phyloP scores from a whole-genome alignment of 2,888 invertebrate genomes.

The Drosophila longiperda region DNA sequence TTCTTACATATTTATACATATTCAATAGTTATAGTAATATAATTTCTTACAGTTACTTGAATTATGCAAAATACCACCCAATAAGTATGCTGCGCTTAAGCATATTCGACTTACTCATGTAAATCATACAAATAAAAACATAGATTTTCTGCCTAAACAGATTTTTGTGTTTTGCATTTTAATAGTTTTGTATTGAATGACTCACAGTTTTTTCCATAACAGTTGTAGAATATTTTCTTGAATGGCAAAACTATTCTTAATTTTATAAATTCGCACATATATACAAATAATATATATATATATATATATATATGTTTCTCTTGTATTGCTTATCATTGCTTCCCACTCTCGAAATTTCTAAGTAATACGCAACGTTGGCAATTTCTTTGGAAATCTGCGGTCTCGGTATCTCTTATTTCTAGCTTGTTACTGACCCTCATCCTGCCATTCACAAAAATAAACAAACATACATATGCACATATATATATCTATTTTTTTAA shows the following conservation, averaged over 20 bases:
- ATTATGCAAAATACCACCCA: conserved; percentile 15
- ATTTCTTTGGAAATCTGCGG: conserved; percentile 35
- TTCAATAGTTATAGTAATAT: neutral
- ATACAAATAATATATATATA: neutral
- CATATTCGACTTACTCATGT: neutral
- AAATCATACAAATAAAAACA: neutral
- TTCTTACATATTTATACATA: neutral
- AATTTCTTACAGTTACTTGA: neutral
- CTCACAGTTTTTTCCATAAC: conserved; percentile 8
- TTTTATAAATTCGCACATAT: neutral
- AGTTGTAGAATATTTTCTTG: conserved; percentile 2
- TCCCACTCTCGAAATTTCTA: conserved; percentile 16
- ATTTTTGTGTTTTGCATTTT: conserved; percentile 3
- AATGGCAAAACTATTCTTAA: conserved; percentile 1
- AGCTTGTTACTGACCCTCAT: conserved; percentile 23
- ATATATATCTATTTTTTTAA: neutral
- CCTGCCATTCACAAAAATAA: conserved; percentile 40
- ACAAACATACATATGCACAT: neutral
- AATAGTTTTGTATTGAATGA: conserved; percentile 2
- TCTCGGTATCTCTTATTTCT: conserved; percentile 42
- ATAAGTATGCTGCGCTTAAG: conserved; percentile 30
- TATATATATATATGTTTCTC: neutral
- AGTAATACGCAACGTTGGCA: conserved; percentile 21
- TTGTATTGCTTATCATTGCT: conserved; percentile 15
- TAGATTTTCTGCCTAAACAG: neutral